Conservation (phyloP, 2,113 vertebrate species). For the Megaleporinus macrocephalus region DNA sequence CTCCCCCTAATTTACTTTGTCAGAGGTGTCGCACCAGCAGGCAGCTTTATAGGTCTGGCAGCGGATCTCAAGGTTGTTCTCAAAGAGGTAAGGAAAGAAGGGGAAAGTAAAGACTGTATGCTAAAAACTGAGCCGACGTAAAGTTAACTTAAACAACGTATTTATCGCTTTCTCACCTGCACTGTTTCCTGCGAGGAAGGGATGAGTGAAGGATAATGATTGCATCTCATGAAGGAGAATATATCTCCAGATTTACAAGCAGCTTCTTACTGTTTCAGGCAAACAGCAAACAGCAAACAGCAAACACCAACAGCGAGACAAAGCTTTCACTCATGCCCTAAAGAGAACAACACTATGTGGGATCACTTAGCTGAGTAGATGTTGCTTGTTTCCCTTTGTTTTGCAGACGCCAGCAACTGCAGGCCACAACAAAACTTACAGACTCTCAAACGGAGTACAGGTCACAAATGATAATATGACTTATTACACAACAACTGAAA, state of each 20-base stretch:
- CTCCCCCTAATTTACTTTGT: slow-evolving; percentile 6
- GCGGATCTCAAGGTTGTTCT: slow-evolving; percentile 15
- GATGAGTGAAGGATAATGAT: background rate
- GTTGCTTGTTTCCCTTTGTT: background rate
- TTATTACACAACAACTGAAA: too few species aligned
- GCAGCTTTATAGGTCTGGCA: slow-evolving; percentile 16
- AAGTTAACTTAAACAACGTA: background rate
- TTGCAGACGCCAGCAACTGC: background rate
- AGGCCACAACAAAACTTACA: background rate
- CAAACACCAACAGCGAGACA: background rate
- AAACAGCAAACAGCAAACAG: background rate
- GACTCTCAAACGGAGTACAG: background rate
- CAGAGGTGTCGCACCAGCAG: slow-evolving; percentile 8
- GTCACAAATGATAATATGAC: too few species aligned
- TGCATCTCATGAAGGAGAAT: background rate
- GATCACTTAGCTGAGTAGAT: background rate
- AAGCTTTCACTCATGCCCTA: too few species aligned
- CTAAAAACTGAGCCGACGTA: background rate
- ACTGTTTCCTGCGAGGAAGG: background rate
- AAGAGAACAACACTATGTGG: background rate
- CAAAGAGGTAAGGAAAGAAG: slow-evolving; percentile 27
- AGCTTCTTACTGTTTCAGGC: too few species aligned
- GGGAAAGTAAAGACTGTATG: background rate
- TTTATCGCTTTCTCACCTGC: background rate
- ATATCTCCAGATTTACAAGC: background rate